These are phyloP conservation scores for Amaurobius ferox DNA, from an alignment of 2,888 invertebrate genomes.

Conservation along the genomic window DNA sequence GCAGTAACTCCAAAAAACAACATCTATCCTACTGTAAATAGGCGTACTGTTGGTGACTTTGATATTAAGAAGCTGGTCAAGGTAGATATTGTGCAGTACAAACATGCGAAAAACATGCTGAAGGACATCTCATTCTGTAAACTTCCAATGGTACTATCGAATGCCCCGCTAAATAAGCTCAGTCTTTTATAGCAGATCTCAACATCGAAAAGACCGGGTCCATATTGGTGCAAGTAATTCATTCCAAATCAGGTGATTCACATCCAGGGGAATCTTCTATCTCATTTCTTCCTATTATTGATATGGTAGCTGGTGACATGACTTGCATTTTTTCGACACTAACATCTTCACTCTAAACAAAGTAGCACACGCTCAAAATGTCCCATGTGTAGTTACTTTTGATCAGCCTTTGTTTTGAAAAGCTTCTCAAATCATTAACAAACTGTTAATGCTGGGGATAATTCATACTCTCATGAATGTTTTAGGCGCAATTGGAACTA, in stretches of 20 bases:
- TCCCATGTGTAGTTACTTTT: too few species aligned
- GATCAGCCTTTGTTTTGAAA: too few species aligned
- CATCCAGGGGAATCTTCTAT: conserved; percentile 2
- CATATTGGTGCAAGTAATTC: conserved; percentile 4
- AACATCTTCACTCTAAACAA: too few species aligned
- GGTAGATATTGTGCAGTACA: conserved; percentile 2
- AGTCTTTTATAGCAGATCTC: conserved; percentile 7
- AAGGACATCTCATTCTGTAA: conserved; percentile 20
- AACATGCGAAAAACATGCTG: background rate
- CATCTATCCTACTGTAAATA: background rate
- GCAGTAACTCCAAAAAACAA: too few species aligned
- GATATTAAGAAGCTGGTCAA: background rate
- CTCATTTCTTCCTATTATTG: too few species aligned
- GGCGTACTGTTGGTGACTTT: background rate
- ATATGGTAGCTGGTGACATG: too few species aligned
- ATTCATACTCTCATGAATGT: too few species aligned
- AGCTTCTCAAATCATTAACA: too few species aligned
- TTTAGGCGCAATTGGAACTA: too few species aligned
- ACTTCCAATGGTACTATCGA: background rate
- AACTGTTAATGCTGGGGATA: too few species aligned
- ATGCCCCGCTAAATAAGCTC: conserved; percentile 5
- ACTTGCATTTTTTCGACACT: too few species aligned
- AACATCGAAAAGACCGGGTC: background rate
- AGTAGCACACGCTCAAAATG: too few species aligned
- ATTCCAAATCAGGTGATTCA: conserved; percentile 3